Evolutionary conservation across 2,888 invertebrate genomes (phyloP), one percentile per base, ranked within the genome.

Genomic region (Ophonus ardosiacus): DNA sequence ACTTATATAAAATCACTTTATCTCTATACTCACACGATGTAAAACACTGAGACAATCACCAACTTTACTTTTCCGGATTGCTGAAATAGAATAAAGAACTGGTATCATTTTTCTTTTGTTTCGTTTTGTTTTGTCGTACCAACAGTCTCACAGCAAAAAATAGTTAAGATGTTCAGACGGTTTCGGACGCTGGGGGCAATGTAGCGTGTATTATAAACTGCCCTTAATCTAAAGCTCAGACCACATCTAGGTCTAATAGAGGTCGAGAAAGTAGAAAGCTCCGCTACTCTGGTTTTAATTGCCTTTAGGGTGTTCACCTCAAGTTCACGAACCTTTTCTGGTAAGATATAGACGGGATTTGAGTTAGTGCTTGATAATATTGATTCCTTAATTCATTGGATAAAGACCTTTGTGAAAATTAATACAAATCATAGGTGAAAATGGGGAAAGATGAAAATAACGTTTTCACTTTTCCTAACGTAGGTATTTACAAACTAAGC

Each of bases 161-260:
- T 68, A 40, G 40, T 68, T 68, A 17, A 68, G 38, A 68, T 38
- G 10, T 17, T 40, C 40, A 40, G 68, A 38, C 68, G 13, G 24
- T 31, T 40, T 31, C 63, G 8, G 24, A 15, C 4, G 40, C 40
- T 38, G 38, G 0, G 13, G 38, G 10, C 18, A 63, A 68, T 38
- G 68, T 68, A 68, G 38, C 68, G 40, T 63, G 40, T 68, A 68
- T 68, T 68, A 40, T 68, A 68, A 68, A 68, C 31, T 40, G 68
- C 3, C 68, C 68, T 68, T 68, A 40, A 68, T 68, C 40, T 68
- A 68, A 68, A 68, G 68, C n/a, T 40, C 38, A n/a, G 68, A 68
- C 68, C 17, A 40, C 17, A 24, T 8, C 68, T 15, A 63, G 68
- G 17, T 7, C 40, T 68, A 68, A 68, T 68, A 40, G 68, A 8